Evolutionary conservation across 2,113 vertebrate species (phyloP), one percentile per base, ranked within the genome.

Genomic region (Epinephelus cyanopodus): DNA sequence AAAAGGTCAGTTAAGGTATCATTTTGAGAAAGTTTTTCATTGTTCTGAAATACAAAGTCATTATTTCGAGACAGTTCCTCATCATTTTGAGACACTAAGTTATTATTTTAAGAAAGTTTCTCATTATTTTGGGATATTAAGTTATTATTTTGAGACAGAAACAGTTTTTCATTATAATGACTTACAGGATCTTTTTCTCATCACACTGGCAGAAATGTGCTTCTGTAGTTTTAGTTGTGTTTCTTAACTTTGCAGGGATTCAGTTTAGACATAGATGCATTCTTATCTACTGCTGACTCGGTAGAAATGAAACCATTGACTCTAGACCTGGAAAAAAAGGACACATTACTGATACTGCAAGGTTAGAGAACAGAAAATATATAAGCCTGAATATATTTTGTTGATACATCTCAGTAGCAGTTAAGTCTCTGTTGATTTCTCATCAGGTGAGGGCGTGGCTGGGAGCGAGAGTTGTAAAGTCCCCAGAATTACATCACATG

Each of bases 401-500:
- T 48, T 27, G 39, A 42, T 68, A 19, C 45, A 4, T 56, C 8
- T 74, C 25, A 27, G 54, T 33, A 9, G 18, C 15, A 53, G 56
- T 33, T 71, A n/a, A 86, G 21, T 1, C 19, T 39, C 5, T 2
- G 4, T 72, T 50, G 83, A 10, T 75, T 61, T 19, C 76, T 69
- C 74, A 42, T 84, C 67, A 95, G 95, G 92, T 95, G 89, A 95
- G 83, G 83, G 39, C 37, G 88, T 63, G 71, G 90, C 76, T 77
- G 80, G 86, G 81, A 87, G 80, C 23, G 80, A 79, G 90, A 92
- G 86, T 86, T 70, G 79, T 87, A 77, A 81, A 78, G 84, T 92
- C 85, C 85, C 85, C 80, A 85, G 68, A 89, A 69, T 83, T 83
- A 77, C 82, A 85, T 87, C 89, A 81, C 89, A 97, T 97, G 97